Conservation (phyloP, 1,140 invertebrate genomes). For the Cepaea nemoralis region DNA sequence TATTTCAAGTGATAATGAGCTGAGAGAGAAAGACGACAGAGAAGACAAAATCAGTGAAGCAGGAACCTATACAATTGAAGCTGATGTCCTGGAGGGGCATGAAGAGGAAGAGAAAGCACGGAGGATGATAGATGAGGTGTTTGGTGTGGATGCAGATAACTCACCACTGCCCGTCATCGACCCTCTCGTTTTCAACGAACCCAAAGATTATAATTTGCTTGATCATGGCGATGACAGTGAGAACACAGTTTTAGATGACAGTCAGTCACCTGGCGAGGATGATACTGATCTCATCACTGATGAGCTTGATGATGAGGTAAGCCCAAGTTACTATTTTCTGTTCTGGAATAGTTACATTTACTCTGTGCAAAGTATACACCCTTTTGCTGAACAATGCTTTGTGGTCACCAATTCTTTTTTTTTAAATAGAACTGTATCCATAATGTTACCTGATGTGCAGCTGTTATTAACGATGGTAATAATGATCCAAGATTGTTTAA, state of each 20-base stretch:
- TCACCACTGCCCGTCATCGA: conserved; percentile 41
- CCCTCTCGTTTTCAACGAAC: background rate
- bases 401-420: too few relatives aligned
- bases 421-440: too few relatives aligned
- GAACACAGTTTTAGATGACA: conserved; percentile 61
- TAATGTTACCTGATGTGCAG: too few relatives aligned
- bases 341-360: too few relatives aligned
- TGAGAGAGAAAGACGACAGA: conserved; percentile 20
- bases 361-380: too few relatives aligned
- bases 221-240: conserved; percentile 32
- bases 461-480: too few relatives aligned
- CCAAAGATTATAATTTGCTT: conserved; percentile 7
- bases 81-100: conserved; percentile 82
- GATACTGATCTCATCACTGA: conserved; percentile 14
- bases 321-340: background rate
- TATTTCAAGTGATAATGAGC: background rate
- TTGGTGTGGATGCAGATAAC: conserved; percentile 74
- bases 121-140: conserved; percentile 86
- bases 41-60: conserved; percentile 83
- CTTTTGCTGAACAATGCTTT: too few relatives aligned
- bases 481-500: too few relatives aligned
- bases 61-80: conserved; percentile 86
- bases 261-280: conserved; percentile 11
- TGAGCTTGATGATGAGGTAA: conserved; percentile 18
- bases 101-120: conserved; percentile 88